Percentiles rank a stretch among this genome's conserved stretches.
Evolutionary conservation across 2,888 invertebrate genomes (phyloP).

Genomic region (Hypercompe scribonia): DNA sequence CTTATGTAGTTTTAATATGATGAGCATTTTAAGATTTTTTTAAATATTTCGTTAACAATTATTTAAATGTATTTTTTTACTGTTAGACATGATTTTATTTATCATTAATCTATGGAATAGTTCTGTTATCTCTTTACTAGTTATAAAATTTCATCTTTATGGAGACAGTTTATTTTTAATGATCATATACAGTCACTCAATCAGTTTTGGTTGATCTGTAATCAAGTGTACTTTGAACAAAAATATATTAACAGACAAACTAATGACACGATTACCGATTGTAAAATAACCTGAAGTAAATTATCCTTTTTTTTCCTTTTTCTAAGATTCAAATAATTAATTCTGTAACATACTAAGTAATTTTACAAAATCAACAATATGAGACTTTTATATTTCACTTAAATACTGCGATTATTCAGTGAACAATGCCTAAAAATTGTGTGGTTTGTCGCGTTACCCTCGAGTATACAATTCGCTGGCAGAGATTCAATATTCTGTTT

Average conservation of each 20-base stretch:
- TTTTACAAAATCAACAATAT: not conserved
- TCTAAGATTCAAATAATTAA: not conserved
- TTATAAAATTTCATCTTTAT: too few relatives aligned
- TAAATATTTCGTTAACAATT: not conserved
- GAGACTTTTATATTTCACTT: not conserved
- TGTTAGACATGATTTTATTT: not conserved
- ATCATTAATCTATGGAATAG: too few relatives aligned
- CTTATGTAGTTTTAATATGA: not conserved
- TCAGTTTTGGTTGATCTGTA: too few relatives aligned
- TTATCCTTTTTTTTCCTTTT: not conserved
- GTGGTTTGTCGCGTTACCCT: slow-evolving; percentile 69
- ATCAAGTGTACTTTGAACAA: not conserved
- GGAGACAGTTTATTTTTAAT: not conserved
- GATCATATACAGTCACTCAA: too few relatives aligned
- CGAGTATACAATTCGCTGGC: slow-evolving; percentile 70
- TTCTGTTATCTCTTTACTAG: too few relatives aligned
- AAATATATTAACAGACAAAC: not conserved
- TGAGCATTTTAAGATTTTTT: too few relatives aligned
- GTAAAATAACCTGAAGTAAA: not conserved
- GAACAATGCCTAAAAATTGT: slow-evolving; percentile 61
- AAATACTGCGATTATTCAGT: not conserved
- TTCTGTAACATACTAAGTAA: not conserved
- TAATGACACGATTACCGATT: not conserved
- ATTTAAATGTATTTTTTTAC: not conserved
- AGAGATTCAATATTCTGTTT: slow-evolving; percentile 76